A percentile compares a stretch with the other conserved stretches of the same genome.
Evolutionary conservation across 30 jellyfish, hydroid and myxozoan genomes (phyloP).

Genomic region (Haliclystus octoradiatus): DNA sequence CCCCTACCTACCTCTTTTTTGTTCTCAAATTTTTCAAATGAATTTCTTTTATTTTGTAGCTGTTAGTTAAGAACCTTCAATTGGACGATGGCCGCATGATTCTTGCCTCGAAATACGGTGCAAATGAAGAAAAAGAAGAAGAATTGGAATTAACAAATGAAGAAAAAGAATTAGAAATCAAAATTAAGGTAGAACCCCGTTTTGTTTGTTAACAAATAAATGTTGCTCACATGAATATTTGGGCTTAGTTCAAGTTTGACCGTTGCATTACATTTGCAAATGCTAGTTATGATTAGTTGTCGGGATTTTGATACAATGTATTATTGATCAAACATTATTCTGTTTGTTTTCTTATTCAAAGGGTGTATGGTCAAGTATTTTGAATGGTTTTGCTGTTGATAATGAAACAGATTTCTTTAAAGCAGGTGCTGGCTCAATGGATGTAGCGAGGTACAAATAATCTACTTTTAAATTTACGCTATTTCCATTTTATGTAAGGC

Average conservation of each 20-base stretch:
- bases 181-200: conserved; percentile 54
- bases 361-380: conserved; percentile 82
- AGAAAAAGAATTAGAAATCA: conserved; percentile 52
- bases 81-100: conserved; percentile 93
- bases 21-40: too few relatives aligned
- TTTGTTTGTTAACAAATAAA: too few relatives aligned
- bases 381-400: conserved; percentile 46
- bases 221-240: too few relatives aligned
- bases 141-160: conserved; percentile 71
- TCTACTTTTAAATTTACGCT: not conserved
- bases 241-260: too few relatives aligned
- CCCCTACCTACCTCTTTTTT: too few relatives aligned
- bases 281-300: too few relatives aligned
- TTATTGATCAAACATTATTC: too few relatives aligned
- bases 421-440: conserved; percentile 99
- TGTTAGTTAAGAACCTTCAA: conserved; percentile 78
- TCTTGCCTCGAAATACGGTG: conserved; percentile 81
- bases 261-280: too few relatives aligned
- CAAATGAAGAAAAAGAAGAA: conserved; percentile 56
- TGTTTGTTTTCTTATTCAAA: conserved; percentile 16
- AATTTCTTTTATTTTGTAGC: conserved; percentile 22
- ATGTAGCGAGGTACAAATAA: conserved; percentile 74
- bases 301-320: too few relatives aligned
- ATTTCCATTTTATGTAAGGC: too few relatives aligned
- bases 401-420: conserved; percentile 74